Conservation (phyloP, 2,797 vertebrate species). For the Kryptolebias ocellatus region DNA sequence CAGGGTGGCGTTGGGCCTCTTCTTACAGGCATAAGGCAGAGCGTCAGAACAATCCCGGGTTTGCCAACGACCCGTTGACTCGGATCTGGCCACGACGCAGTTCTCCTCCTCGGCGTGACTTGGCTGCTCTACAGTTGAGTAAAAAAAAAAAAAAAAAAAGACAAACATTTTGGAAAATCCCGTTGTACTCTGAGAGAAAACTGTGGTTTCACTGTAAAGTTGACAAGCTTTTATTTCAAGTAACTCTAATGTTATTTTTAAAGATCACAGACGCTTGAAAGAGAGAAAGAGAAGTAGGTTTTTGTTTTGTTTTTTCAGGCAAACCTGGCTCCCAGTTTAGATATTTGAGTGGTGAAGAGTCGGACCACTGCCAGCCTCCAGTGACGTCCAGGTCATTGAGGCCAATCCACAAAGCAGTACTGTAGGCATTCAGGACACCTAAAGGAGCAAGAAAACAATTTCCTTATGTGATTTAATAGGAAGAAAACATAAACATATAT, state of each 20-base stretch:
- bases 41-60: conserved; percentile 92
- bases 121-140: conserved; percentile 85
- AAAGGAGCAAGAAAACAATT: conserved; percentile 20
- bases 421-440: conserved; percentile 91
- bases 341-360: conserved; percentile 94
- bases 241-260: conserved; percentile 12
- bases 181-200: too few species aligned
- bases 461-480: not conserved
- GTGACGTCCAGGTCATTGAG: conserved; percentile 95
- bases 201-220: too few species aligned
- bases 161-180: not conserved
- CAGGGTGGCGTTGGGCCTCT: conserved; percentile 89
- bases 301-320: conserved; percentile 53
- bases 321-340: conserved; percentile 98
- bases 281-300: conserved; percentile 20
- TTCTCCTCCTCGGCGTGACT: conserved; percentile 91
- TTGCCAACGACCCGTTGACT: conserved; percentile 93
- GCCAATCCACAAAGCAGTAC: conserved; percentile 94
- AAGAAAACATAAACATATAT: too few species aligned
- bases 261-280: conserved; percentile 13
- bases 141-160: not conserved
- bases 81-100: conserved; percentile 92
- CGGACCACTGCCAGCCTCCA: conserved; percentile 99
- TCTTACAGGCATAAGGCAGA: conserved; percentile 95
- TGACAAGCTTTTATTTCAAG: too few species aligned